A percentile compares a stretch with the other conserved stretches of the same genome.
Evolutionary conservation across 1,140 invertebrate genomes (phyloP).

Genomic region (Helicoverpa zea): DNA sequence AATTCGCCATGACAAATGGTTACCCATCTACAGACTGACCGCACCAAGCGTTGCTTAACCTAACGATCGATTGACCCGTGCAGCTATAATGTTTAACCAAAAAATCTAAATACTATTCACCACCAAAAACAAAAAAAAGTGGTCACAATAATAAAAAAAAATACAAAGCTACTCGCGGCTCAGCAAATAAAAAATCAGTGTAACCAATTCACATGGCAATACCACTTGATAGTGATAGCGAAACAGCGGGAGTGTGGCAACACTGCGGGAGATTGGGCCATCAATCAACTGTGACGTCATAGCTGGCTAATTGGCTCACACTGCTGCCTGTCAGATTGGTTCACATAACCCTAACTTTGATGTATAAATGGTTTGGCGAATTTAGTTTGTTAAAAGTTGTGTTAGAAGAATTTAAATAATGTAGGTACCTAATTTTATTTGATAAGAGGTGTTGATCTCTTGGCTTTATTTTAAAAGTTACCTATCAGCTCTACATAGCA

Average conservation of each 20-base stretch:
- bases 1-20: too few relatives aligned
- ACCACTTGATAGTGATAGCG: slow-evolving; percentile 15
- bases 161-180: background rate
- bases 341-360: background rate
- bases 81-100: too few relatives aligned
- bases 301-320: slow-evolving; percentile 13
- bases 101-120: too few relatives aligned
- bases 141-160: background rate
- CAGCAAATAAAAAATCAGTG: background rate
- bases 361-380: background rate
- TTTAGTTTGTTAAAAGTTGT: background rate
- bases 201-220: slow-evolving; percentile 5
- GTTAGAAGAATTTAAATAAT: too few relatives aligned
- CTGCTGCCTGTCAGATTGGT: background rate
- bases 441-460: too few relatives aligned
- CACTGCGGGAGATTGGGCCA: slow-evolving; percentile 24
- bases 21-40: too few relatives aligned
- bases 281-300: slow-evolving; percentile 22
- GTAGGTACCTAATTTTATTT: too few relatives aligned
- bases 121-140: background rate
- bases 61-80: too few relatives aligned
- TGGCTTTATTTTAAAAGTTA: too few relatives aligned
- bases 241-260: background rate
- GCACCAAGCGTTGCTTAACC: too few relatives aligned
- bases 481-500: too few relatives aligned